These are phyloP conservation scores for Fopius arisanus DNA, from an alignment of 1,140 invertebrate genomes.

Conservation along the genomic window DNA sequence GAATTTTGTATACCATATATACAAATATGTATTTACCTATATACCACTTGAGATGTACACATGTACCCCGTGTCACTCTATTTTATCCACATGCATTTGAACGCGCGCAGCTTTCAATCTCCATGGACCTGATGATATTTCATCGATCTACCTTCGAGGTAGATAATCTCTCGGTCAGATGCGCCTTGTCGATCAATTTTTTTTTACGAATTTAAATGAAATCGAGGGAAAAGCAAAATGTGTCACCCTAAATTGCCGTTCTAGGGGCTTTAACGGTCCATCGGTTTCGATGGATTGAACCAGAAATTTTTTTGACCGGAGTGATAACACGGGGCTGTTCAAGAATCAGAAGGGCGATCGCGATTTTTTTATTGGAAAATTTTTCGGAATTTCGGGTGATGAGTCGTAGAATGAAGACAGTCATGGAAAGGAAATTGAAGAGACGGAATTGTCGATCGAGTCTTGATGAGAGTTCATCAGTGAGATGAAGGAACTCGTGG, in stretches of 20 bases:
- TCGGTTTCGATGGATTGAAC: too few species aligned
- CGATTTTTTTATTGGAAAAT: too few species aligned
- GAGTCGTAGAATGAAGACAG: too few species aligned
- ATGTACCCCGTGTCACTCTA: not conserved
- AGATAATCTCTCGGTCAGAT: constrained; percentile 11
- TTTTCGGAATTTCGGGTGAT: too few species aligned
- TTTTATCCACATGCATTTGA: not conserved
- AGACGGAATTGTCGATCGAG: too few species aligned
- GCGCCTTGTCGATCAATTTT: not conserved
- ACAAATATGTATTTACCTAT: not conserved
- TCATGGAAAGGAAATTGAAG: too few species aligned
- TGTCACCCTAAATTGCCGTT: not conserved
- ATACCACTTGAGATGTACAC: not conserved
- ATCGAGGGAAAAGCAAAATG: not conserved
- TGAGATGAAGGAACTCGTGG: not conserved
- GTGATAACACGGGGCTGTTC: too few species aligned
- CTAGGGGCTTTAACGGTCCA: not conserved
- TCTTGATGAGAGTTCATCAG: not conserved
- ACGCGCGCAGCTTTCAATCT: constrained; percentile 19
- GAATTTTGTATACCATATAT: not conserved
- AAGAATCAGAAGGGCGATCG: too few species aligned
- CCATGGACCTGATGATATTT: not conserved
- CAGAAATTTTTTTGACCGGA: too few species aligned
- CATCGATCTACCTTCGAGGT: constrained; percentile 4
- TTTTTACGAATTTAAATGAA: not conserved